Conservation (phyloP, 2,113 vertebrate species). For the Protomyctophum bolini region DNA sequence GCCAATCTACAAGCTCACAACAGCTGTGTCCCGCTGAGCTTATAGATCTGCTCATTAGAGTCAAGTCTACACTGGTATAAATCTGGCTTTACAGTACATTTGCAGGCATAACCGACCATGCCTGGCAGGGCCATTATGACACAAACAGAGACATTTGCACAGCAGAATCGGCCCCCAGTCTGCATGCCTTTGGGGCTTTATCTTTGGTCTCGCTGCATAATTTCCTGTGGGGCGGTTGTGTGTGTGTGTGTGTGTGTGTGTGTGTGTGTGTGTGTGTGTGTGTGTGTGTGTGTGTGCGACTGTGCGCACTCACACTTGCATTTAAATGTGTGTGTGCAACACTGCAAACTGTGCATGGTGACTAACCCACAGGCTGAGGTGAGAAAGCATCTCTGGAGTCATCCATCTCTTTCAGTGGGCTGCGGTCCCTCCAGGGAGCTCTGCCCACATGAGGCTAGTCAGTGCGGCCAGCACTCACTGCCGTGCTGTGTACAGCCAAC, state of each 20-base stretch:
- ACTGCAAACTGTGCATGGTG: not conserved
- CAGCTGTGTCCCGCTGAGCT: no score
- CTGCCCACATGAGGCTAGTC: constrained; percentile 32
- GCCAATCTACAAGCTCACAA: no score
- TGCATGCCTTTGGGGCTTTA: constrained; percentile 5
- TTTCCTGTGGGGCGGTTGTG: not conserved
- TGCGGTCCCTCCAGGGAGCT: constrained; percentile 35
- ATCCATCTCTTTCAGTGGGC: constrained; percentile 36
- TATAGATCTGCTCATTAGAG: no score
- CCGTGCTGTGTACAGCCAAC: constrained; percentile 16
- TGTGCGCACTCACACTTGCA: no score
- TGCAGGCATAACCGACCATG: constrained; percentile 26
- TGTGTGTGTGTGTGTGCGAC: not conserved
- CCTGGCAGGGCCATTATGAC: constrained; percentile 15
- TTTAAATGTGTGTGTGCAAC: not conserved
- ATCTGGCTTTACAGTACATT: constrained; percentile 19
- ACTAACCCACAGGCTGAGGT: constrained; percentile 36
- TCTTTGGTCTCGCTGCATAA: constrained; percentile 2
- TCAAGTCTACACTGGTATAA: no score
- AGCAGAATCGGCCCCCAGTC: not conserved
- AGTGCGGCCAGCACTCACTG: not conserved
- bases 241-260: not conserved
- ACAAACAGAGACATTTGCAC: constrained; percentile 23
- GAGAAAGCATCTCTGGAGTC: constrained; percentile 33
- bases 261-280: not conserved